Evolutionary conservation across 1,140 invertebrate genomes (phyloP), one percentile per base, ranked within the genome.

Genomic region (Bombus terrestris): DNA sequence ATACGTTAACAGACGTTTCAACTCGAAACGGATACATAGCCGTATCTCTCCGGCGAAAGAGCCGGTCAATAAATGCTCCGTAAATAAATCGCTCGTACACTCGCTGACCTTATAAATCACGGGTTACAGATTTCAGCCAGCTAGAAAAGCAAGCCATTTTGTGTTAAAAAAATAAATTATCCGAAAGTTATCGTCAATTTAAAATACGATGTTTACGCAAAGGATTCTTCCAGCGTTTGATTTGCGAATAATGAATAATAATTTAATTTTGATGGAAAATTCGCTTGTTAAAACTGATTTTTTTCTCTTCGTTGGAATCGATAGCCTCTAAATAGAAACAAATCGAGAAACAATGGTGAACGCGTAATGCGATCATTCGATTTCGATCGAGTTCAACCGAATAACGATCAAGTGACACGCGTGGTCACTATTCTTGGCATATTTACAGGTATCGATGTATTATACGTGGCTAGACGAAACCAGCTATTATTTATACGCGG

Each of bases 371-470:
- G 37, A 43, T 81, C 66, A 22, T 87, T 72, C 73, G 59, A 81
- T 73, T 89, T 85, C 53, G 79, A 81, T 82, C 41, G 81, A 79
- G 37, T 47, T 47, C 6, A 3, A 75, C 86, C 87, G 90, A 88
- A 88, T 85, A 89, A 92, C 73, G 88, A 88, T 91, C 86, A 85
- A 92, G 88, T 89, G 81, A 86, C 76, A 83, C 90, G 77, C 81
- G 83, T 91, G 86, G 68, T 86, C 83, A 84, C 89, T 91, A 92
- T 91, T 93, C 83, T 90, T 83, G 83, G 84, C 88, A 69, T 81
- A 78, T 86, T 64, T 83, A 59, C 74, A 39, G 47, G 39, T 86
- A 89, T 89, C 85, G 88, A 86, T 74, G 72, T 73, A 83, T 81
- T 53, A 53, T 53, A 53, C 47, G 72, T 73, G 73, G 62, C 66